Evolutionary conservation across 2,797 vertebrate species (phyloP).

Genomic region (Sebastes minor): DNA sequence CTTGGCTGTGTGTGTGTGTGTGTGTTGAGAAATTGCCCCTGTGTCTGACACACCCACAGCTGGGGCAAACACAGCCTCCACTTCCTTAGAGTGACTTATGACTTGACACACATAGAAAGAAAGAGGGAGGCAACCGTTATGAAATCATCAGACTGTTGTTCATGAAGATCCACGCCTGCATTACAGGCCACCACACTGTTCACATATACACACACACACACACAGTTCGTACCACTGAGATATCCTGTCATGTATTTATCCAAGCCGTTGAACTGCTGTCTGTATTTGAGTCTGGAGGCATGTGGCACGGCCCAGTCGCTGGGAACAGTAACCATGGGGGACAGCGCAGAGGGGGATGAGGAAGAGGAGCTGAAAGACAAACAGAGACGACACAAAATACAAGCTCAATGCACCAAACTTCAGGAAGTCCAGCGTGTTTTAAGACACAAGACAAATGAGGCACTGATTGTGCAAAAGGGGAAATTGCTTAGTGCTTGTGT

Average conservation of each 20-base stretch:
- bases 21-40: slow-evolving; percentile 28
- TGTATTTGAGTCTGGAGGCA: slow-evolving; percentile 93
- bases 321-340: slow-evolving; percentile 82
- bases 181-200: slow-evolving; percentile 23
- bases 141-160: slow-evolving; percentile 34
- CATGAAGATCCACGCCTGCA: slow-evolving; percentile 42
- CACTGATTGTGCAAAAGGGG: neutral
- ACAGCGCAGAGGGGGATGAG: slow-evolving; percentile 89
- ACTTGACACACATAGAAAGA: slow-evolving; percentile 2
- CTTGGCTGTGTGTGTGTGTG: slow-evolving; percentile 11
- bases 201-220: neutral
- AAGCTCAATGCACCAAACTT: neutral
- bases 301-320: slow-evolving; percentile 97
- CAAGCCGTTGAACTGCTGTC: slow-evolving; percentile 95
- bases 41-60: slow-evolving; percentile 51
- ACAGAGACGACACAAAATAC: neutral
- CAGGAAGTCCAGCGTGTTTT: neutral
- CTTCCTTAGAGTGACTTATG: slow-evolving; percentile 30
- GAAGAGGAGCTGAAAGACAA: slow-evolving; percentile 86
- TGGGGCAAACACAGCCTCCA: neutral
- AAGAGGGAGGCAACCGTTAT: slow-evolving; percentile 8
- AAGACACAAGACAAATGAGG: neutral
- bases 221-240: slow-evolving; percentile 87
- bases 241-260: slow-evolving; percentile 96
- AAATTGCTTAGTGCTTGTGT: neutral